Conservation (phyloP, 2,797 vertebrate species). For the Poliocrania exsul region DNA sequence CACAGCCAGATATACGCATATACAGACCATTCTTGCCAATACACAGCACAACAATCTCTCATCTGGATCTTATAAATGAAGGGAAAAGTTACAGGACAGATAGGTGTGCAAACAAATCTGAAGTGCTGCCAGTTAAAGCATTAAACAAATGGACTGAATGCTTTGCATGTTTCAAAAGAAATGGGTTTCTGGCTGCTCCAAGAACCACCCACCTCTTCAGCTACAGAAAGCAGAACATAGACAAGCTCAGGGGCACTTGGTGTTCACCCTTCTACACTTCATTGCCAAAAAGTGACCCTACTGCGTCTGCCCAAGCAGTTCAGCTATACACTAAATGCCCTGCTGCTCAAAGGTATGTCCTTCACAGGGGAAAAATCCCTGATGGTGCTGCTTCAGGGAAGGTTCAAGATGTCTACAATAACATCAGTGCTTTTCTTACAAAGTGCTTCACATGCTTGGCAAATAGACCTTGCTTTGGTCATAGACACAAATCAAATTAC, state of each 20-base stretch:
- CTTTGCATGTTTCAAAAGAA: neutral
- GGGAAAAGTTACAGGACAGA: neutral
- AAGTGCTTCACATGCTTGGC: neutral
- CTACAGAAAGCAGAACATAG: neutral
- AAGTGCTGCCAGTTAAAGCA: neutral
- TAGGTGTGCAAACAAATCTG: neutral
- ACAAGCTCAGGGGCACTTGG: neutral
- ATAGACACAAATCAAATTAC: neutral
- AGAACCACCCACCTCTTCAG: neutral
- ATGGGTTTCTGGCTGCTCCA: neutral
- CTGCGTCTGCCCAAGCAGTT: neutral
- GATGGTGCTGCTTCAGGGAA: neutral
- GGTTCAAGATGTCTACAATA: accelerated
- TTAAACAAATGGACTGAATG: neutral
- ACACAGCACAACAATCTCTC: neutral
- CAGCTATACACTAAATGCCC: neutral
- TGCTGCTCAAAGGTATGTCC: neutral
- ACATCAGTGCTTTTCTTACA: neutral
- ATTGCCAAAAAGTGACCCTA: neutral
- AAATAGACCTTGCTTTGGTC: neutral
- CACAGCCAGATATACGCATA: neutral
- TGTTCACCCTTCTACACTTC: neutral
- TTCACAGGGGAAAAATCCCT: neutral
- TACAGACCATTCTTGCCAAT: neutral
- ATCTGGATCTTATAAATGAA: neutral